Percentiles rank a stretch among this genome's conserved stretches.
Conservation (phyloP, 1,140 invertebrate genomes). For the Schlechtendalia chinensis region DNA sequence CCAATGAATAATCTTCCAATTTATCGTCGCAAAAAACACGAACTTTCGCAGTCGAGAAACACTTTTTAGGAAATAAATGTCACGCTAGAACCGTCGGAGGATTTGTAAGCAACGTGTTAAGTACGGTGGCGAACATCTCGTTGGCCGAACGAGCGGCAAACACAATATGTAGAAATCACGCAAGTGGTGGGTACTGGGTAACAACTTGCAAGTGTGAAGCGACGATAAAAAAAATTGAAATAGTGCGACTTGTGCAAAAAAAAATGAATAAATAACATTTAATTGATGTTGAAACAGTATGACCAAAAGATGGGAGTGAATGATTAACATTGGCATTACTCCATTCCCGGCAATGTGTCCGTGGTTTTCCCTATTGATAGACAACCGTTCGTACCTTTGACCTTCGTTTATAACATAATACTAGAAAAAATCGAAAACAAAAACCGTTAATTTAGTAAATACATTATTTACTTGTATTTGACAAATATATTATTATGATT, state of each 20-base stretch:
- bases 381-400: constrained; percentile 7
- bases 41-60: not conserved
- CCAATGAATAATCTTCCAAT: not conserved
- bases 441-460: constrained; percentile 37
- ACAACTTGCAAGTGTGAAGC: not conserved
- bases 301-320: not conserved
- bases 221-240: not conserved
- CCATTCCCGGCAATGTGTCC: no score
- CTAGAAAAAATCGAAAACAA: not conserved
- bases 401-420: not conserved
- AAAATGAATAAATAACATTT: constrained; percentile 16
- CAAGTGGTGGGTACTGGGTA: not conserved
- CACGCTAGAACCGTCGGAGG: not conserved
- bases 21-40: not conserved
- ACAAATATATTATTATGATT: not conserved
- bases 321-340: not conserved
- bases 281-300: constrained; percentile 6
- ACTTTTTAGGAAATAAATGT: not conserved
- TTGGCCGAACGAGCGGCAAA: not conserved
- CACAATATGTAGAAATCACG: not conserved
- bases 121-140: not conserved
- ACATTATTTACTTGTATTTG: not conserved
- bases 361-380: no score
- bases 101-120: not conserved
- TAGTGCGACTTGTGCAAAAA: not conserved